Conservation (phyloP, 2,797 vertebrate genomes). For the Hapalemur alaotrensis region DNA sequence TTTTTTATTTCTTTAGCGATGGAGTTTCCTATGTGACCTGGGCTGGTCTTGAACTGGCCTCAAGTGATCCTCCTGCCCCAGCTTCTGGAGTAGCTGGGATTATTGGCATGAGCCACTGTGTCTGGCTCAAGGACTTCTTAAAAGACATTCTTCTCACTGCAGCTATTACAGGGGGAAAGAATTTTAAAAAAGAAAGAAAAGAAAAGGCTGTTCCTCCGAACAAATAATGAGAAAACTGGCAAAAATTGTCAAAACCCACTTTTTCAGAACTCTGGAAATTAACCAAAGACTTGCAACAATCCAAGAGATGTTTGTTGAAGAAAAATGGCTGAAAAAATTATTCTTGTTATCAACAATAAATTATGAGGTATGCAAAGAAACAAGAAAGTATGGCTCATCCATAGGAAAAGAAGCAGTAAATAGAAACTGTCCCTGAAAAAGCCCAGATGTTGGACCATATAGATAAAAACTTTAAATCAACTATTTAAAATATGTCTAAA, state of each 20-base stretch:
- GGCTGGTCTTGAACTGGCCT: too few relatives aligned
- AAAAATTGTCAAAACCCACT: neutral
- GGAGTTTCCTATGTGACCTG: too few relatives aligned
- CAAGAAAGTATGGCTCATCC: neutral
- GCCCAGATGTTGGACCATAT: neutral
- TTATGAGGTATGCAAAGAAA: neutral
- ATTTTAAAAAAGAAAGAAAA: too few relatives aligned
- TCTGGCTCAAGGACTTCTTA: too few relatives aligned
- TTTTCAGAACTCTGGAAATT: slow-evolving; percentile 1
- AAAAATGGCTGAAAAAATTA: neutral
- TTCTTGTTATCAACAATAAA: neutral
- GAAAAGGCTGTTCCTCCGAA: neutral
- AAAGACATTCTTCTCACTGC: too few relatives aligned
- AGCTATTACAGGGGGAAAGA: too few relatives aligned
- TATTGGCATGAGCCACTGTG: too few relatives aligned
- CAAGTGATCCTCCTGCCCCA: too few relatives aligned
- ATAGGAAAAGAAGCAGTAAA: neutral
- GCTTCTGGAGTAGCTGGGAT: too few relatives aligned
- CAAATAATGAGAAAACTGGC: neutral
- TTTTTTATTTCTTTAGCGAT: too few relatives aligned
- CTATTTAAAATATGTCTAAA: neutral
- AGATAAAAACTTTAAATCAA: neutral
- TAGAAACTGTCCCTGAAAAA: neutral
- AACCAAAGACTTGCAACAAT: neutral
- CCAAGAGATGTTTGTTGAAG: neutral